Conservation (phyloP, 2,113 vertebrate species). For the Promerops cafer region DNA sequence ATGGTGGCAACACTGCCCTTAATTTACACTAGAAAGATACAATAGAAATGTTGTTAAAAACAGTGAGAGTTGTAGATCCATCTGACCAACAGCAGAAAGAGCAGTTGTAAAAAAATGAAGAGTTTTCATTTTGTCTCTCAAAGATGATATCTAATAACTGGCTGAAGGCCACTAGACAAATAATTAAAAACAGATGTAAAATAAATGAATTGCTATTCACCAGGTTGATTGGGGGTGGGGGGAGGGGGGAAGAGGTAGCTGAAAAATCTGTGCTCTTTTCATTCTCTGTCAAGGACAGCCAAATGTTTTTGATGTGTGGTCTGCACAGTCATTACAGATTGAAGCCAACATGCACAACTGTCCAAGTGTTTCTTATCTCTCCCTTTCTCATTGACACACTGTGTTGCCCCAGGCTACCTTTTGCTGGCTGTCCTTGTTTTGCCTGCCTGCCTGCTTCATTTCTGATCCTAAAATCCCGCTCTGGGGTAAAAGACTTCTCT, state of each 20-base stretch:
- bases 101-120: background rate
- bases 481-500: background rate
- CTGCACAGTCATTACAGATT: slow-evolving; percentile 34
- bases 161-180: background rate
- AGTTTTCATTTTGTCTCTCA: background rate
- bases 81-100: background rate
- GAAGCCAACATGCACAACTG: slow-evolving; percentile 48
- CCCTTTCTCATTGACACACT: slow-evolving; percentile 28
- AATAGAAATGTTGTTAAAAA: background rate
- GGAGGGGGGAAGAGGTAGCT: no score
- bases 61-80: background rate
- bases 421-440: slow-evolving; percentile 40
- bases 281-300: slow-evolving; percentile 31
- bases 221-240: no score
- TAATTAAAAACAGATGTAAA: background rate
- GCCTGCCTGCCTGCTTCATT: background rate
- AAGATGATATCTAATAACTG: background rate
- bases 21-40: background rate
- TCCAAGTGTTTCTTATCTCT: slow-evolving; percentile 56
- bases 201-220: background rate
- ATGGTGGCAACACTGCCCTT: background rate
- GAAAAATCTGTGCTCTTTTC: background rate
- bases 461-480: slow-evolving; percentile 6
- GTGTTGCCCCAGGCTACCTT: slow-evolving; percentile 6
- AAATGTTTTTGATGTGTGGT: slow-evolving; percentile 31